Conservation (phyloP, 1,140 invertebrate species). For the Drosophila pseudoananassae region DNA sequence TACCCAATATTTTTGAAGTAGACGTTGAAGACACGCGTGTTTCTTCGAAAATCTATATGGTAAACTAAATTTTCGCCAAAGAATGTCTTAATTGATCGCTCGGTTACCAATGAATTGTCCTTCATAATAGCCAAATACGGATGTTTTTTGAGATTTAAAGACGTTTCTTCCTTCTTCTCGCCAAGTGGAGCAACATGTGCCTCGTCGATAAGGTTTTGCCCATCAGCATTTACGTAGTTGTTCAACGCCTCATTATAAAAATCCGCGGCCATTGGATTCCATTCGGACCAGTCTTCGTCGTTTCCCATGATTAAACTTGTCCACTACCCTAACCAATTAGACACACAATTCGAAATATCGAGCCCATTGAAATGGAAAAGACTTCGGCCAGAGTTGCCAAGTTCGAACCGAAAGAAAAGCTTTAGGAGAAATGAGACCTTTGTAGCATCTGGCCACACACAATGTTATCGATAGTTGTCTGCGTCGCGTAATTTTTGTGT, state of each 20-base stretch:
- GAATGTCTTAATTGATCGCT: constrained; percentile 28
- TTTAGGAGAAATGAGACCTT: neutral
- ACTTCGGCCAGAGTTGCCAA: neutral
- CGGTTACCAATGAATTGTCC: constrained; percentile 2
- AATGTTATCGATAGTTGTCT: neutral
- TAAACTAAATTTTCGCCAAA: constrained; percentile 36
- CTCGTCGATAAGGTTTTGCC: constrained; percentile 8
- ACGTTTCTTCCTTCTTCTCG: neutral
- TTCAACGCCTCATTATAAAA: constrained; percentile 29
- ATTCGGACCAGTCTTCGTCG: constrained; percentile 24
- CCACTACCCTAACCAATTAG: neutral
- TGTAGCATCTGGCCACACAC: constrained; percentile 10
- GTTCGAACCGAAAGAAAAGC: neutral
- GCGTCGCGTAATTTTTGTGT: constrained; percentile 6
- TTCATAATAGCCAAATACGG: constrained; percentile 50
- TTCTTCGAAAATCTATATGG: constrained; percentile 22
- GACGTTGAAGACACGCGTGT: constrained; percentile 25
- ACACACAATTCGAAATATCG: constrained; percentile 9
- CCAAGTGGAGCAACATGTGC: neutral
- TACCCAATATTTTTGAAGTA: constrained; percentile 60
- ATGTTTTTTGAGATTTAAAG: constrained; percentile 9
- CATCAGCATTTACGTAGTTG: constrained; percentile 13
- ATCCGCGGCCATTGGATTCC: constrained; percentile 54
- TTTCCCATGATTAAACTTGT: neutral
- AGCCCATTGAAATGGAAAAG: constrained; percentile 5